These are phyloP conservation scores for Andrena fulva DNA, from an alignment of 2,888 invertebrate genomes.

Conservation along the genomic window DNA sequence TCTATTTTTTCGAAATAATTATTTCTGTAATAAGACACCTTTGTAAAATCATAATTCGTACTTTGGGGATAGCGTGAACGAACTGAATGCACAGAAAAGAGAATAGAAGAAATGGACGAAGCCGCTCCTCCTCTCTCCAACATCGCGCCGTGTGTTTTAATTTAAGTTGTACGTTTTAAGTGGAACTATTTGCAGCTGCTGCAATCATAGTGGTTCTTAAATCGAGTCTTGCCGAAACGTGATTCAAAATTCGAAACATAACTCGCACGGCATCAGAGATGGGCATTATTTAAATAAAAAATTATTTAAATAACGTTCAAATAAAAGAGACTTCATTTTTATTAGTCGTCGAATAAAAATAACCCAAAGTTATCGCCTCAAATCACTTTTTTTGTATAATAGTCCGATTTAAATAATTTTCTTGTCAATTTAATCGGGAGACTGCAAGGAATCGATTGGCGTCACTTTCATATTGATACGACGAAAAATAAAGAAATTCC, in stretches of 20 bases:
- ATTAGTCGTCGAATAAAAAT: too few species aligned
- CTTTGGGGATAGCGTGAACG: constrained; percentile 46
- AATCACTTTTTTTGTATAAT: too few species aligned
- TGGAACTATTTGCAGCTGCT: background rate
- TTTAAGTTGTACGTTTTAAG: constrained; percentile 4
- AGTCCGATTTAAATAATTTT: too few species aligned
- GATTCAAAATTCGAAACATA: background rate
- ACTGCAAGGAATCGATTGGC: too few species aligned
- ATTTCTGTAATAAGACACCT: constrained; percentile 8
- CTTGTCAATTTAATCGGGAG: too few species aligned
- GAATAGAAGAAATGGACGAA: constrained; percentile 64
- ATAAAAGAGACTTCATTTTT: too few species aligned
- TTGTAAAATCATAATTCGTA: constrained; percentile 29
- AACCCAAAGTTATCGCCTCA: too few species aligned
- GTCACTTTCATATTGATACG: too few species aligned
- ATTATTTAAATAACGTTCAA: too few species aligned
- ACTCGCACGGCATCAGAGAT: background rate
- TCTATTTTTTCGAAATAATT: constrained; percentile 7
- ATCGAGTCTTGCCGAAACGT: background rate
- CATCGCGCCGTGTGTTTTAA: constrained; percentile 50
- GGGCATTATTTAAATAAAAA: too few species aligned
- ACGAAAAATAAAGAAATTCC: too few species aligned
- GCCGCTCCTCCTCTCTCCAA: constrained; percentile 69
- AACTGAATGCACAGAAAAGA: constrained; percentile 36
- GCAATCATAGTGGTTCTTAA: background rate